Conservation (phyloP, 2,113 vertebrate genomes). For the Anhinga anhinga region DNA sequence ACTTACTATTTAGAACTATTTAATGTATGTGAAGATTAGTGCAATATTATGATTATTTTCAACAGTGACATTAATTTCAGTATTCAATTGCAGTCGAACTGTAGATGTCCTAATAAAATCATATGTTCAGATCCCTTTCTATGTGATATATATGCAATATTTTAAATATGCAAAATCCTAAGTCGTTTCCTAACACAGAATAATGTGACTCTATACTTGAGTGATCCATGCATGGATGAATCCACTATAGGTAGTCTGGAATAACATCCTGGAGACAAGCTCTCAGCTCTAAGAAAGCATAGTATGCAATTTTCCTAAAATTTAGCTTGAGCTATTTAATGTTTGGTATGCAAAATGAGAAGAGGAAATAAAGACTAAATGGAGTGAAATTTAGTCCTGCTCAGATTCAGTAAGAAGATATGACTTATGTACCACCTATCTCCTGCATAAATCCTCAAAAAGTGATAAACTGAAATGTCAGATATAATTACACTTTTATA, state of each 20-base stretch:
- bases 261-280: neutral
- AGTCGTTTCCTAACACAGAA: neutral
- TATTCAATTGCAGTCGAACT: neutral
- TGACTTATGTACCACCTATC: neutral
- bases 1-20: neutral
- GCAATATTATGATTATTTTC: neutral
- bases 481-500: neutral
- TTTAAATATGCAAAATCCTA: neutral
- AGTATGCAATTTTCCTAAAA: neutral
- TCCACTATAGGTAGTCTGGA: neutral
- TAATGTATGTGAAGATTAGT: neutral
- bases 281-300: neutral
- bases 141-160: neutral
- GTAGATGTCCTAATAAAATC: neutral
- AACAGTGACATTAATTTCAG: neutral
- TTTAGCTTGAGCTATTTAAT: neutral
- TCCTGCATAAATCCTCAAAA: neutral
- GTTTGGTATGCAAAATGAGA: neutral
- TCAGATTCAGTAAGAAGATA: neutral
- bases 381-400: neutral
- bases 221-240: neutral
- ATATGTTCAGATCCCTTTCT: neutral
- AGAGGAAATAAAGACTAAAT: neutral
- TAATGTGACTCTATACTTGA: neutral
- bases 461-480: neutral